Evolutionary conservation across 2,888 invertebrate genomes (phyloP), one percentile per base, ranked within the genome.

Genomic region (Iselma pallidipennis): DNA sequence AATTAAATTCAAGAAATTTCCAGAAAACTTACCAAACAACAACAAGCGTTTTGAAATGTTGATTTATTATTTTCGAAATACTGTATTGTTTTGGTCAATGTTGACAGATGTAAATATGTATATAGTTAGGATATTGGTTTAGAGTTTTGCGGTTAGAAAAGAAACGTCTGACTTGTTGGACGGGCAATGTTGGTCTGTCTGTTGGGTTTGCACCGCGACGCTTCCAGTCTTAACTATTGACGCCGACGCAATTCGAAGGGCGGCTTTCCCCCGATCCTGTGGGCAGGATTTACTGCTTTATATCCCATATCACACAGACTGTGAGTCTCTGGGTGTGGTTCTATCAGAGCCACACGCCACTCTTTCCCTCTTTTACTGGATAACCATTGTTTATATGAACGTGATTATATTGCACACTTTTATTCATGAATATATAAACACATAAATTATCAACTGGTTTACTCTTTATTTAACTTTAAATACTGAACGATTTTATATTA

Each of bases 231-330:
- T 70, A 69, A 67, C 69, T 67, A 69, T 73, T 78, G 80, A 80
- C 81, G 82, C 81, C 82, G 82, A 81, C 81, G 81, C 81, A 77
- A 73, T 73, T 71, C 71, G 68, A 73, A 75, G 80, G 80, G 80
- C 78, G 79, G 78, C 76, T 76, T 75, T 76, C 78, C 77, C 78
- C 75, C 75, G 74, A 73, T 75, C 74, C 77, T 77, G 81, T 81
- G 82, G 82, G 82, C 81, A 79, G 82, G 81, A 81, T 81, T 80
- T 80, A 75, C 76, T 74, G 71, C 72, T 78, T 77, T 78, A 78
- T 79, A 75, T 76, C 84, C 85, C 85, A 84, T 85, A 85, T 82
- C 82, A 83, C 85, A 85, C 86, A 75, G 79, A 80, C 81, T 80
- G 80, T 81, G 81, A 80, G 81, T 77, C 81, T 80, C 79, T 81